A percentile compares a stretch with the other conserved stretches of the same genome.
These are phyloP conservation scores for Hyperopisus bebe DNA, from an alignment of 2,113 vertebrate genomes.

Conservation along the genomic window DNA sequence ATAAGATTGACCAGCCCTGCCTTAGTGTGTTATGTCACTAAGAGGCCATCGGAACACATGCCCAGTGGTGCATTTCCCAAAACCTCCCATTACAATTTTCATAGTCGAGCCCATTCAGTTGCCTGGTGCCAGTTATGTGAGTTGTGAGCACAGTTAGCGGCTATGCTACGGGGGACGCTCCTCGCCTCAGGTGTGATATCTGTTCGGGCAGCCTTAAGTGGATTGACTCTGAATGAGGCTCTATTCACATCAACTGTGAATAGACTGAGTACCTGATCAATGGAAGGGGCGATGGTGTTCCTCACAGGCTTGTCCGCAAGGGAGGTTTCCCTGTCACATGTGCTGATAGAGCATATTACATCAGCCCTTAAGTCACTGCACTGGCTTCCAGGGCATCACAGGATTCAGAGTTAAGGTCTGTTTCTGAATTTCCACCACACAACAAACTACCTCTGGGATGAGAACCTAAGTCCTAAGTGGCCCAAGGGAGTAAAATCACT, in stretches of 20 bases:
- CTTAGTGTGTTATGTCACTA: neutral
- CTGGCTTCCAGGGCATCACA: neutral
- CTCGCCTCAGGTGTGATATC: neutral
- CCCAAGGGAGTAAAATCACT: no score
- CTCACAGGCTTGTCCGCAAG: neutral
- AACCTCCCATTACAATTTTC: neutral
- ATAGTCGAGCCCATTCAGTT: neutral
- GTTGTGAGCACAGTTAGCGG: neutral
- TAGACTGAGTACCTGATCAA: neutral
- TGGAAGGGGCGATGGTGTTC: neutral
- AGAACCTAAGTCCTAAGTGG: no score
- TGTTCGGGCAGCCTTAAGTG: neutral
- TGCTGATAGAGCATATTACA: neutral
- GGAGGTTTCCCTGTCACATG: neutral
- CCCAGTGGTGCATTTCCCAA: neutral
- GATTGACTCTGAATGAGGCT: neutral
- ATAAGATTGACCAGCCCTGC: no score
- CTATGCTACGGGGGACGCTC: neutral
- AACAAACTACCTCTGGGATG: no score
- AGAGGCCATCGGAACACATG: neutral
- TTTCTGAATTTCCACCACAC: no score
- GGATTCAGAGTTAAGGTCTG: neutral
- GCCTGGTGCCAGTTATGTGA: neutral
- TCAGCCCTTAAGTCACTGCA: no score
- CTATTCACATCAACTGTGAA: neutral